Evolutionary conservation across 2,113 vertebrate species (phyloP).

Genomic region (Otocyon megalotis): DNA sequence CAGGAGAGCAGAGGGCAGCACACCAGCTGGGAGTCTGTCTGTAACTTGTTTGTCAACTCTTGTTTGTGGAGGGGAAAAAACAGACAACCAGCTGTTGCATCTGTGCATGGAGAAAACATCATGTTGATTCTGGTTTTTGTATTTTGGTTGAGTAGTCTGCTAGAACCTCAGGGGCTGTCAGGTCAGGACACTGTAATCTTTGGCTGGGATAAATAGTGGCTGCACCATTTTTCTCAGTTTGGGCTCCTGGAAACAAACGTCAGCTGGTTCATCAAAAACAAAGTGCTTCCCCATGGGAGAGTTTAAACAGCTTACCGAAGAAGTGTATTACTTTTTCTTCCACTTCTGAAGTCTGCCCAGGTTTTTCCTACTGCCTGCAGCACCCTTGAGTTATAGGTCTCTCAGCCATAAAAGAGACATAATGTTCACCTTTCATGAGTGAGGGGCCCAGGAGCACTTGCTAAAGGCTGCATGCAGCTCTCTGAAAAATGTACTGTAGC

Average conservation of each 20-base stretch:
- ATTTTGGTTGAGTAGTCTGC: neutral
- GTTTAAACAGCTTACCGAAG: slow-evolving; percentile 34
- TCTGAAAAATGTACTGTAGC: neutral
- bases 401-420: slow-evolving; percentile 15
- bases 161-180: neutral
- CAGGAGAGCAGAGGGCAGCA: neutral
- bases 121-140: neutral
- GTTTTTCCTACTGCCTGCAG: neutral
- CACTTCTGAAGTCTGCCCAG: neutral
- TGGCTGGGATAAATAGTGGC: slow-evolving; percentile 11
- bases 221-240: slow-evolving; percentile 49
- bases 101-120: fast-evolving
- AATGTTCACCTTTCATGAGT: neutral
- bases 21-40: neutral
- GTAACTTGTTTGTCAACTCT: neutral
- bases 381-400: slow-evolving; percentile 15
- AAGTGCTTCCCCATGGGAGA: slow-evolving; percentile 15
- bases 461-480: neutral
- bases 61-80: too few relatives aligned
- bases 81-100: neutral
- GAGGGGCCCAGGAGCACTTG: neutral
- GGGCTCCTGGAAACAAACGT: slow-evolving; percentile 54
- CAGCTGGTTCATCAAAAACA: slow-evolving; percentile 63
- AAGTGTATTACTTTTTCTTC: slow-evolving; percentile 50
- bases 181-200: slow-evolving; percentile 47